phyloP scores from a whole-genome alignment of 2,797 vertebrate species.

The Scyliorhinus canicula region DNA sequence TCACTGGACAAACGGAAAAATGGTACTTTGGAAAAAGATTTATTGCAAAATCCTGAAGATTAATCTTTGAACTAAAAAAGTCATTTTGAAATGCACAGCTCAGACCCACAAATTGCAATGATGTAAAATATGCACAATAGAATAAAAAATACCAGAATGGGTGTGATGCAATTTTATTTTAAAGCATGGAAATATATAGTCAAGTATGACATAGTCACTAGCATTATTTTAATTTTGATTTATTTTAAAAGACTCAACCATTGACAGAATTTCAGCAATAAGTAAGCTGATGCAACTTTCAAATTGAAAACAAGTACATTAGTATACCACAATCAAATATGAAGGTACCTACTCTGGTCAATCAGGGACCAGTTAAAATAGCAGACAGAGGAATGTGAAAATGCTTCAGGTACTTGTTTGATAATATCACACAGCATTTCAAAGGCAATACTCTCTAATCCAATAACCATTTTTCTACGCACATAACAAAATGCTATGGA shows the following conservation, averaged over 20 bases:
- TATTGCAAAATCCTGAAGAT: background rate
- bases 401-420: background rate
- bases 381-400: background rate
- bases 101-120: background rate
- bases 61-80: background rate
- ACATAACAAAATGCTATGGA: background rate
- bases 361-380: background rate
- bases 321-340: background rate
- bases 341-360: background rate
- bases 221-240: background rate
- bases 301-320: background rate
- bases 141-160: background rate
- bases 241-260: background rate
- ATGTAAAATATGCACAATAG: background rate
- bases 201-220: background rate
- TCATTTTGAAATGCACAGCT: background rate
- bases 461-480: background rate
- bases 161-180: constrained; percentile 9
- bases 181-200: background rate
- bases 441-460: background rate
- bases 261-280: background rate
- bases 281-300: background rate
- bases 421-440: constrained; percentile 13
- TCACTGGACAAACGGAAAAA: background rate
- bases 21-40: background rate